phyloP scores from a whole-genome alignment of 2,888 invertebrate genomes.

The Phasia obesa region DNA sequence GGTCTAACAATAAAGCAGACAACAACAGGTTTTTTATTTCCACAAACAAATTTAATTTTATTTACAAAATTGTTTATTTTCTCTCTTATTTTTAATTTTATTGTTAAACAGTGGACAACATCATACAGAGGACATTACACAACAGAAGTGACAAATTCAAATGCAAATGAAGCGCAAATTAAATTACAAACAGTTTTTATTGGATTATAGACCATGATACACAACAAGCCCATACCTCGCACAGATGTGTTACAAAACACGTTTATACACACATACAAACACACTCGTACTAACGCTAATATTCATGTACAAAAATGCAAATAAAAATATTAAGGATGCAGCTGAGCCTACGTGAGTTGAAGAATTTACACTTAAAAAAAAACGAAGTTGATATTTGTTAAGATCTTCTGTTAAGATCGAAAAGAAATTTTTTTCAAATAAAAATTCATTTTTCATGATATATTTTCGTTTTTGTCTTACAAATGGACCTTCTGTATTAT shows the following conservation, averaged over 20 bases:
- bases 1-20: constrained; percentile 56
- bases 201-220: constrained; percentile 79
- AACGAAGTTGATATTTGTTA: too few relatives aligned
- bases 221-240: constrained; percentile 45
- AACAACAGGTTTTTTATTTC: constrained; percentile 65
- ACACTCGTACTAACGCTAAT: constrained; percentile 9
- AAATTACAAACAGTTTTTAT: constrained; percentile 82
- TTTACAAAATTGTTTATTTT: constrained; percentile 64
- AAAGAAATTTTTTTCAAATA: too few relatives aligned
- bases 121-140: constrained; percentile 60
- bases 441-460: too few relatives aligned
- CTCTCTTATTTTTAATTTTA: constrained; percentile 43
- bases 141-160: constrained; percentile 80
- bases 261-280: not conserved
- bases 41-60: constrained; percentile 56
- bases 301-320: constrained; percentile 42
- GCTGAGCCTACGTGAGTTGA: constrained; percentile 64
- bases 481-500: too few relatives aligned
- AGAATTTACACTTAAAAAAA: not conserved
- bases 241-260: not conserved
- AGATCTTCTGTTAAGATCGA: too few relatives aligned
- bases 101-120: constrained; percentile 65
- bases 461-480: too few relatives aligned
- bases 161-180: constrained; percentile 83
- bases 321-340: constrained; percentile 46